Evolutionary conservation across 2,113 vertebrate genomes (phyloP).

Genomic region (Hiodon tergisus): DNA sequence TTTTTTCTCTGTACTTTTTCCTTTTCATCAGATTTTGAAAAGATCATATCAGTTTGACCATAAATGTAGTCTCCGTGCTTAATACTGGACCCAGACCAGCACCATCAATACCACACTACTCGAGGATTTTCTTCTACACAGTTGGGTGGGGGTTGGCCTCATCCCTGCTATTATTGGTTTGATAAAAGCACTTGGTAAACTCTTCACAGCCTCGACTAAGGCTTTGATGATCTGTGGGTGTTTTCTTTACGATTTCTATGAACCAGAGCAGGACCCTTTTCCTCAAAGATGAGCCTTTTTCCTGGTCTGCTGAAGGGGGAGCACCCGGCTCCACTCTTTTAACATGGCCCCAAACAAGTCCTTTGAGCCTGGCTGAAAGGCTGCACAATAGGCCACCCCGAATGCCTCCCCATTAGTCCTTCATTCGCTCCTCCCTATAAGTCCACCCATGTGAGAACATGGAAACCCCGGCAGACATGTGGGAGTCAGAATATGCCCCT

Average conservation of each 20-base stretch:
- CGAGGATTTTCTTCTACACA: neutral
- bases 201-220: neutral
- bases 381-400: conserved; percentile 5
- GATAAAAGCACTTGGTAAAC: conserved; percentile 14
- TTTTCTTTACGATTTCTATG: conserved; percentile 23
- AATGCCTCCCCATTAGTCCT: conserved; percentile 2
- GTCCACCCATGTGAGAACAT: conserved; percentile 14
- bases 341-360: conserved; percentile 4
- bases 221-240: conserved; percentile 38
- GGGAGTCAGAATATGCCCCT: conserved; percentile 9
- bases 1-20: neutral
- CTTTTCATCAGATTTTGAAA: too few species aligned
- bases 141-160: neutral
- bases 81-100: too few species aligned
- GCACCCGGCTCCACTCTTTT: neutral
- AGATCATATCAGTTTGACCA: too few species aligned
- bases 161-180: neutral
- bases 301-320: conserved; percentile 10
- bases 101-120: too few species aligned
- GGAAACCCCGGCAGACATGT: neutral
- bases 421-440: conserved; percentile 4
- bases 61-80: too few species aligned
- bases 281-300: conserved; percentile 4
- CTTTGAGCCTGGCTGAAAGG: conserved; percentile 36
- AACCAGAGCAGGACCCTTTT: conserved; percentile 25